These are phyloP conservation scores for Australoheros facetus DNA, from an alignment of 2,797 vertebrate species.

Conservation along the genomic window DNA sequence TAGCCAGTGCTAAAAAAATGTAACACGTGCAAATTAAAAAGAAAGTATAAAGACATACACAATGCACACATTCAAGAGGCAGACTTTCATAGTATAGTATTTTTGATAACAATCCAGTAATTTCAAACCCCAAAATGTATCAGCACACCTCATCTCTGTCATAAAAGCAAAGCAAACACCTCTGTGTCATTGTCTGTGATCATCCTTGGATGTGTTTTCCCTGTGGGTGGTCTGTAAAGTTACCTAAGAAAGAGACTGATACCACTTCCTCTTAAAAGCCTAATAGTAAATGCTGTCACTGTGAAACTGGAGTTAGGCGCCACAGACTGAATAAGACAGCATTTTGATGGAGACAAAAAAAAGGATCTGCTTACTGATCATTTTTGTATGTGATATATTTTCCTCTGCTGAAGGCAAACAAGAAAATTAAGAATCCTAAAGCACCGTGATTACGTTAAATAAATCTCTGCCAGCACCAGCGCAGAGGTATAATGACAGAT, in stretches of 20 bases:
- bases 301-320: conserved; percentile 46
- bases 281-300: conserved; percentile 54
- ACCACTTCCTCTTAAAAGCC: conserved; percentile 36
- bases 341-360: conserved; percentile 35
- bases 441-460: conserved; percentile 56
- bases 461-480: conserved; percentile 34
- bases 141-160: conserved; percentile 38
- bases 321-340: conserved; percentile 38
- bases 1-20: conserved; percentile 87
- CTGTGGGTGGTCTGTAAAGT: conserved; percentile 74
- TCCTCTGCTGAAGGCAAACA: conserved; percentile 42
- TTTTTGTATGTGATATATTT: conserved; percentile 36
- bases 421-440: conserved; percentile 50
- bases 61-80: background rate
- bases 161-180: conserved; percentile 47
- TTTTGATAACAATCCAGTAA: conserved; percentile 10
- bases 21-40: conserved; percentile 4
- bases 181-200: conserved; percentile 51
- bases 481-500: conserved; percentile 52
- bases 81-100: conserved; percentile 3
- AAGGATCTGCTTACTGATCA: conserved; percentile 27
- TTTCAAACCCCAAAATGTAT: conserved; percentile 33
- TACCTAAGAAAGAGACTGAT: conserved; percentile 52
- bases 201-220: conserved; percentile 46
- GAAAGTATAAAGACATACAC: conserved; percentile 5